Conservation (phyloP, 2,113 vertebrate genomes). For the Nannobrachium achirus region DNA sequence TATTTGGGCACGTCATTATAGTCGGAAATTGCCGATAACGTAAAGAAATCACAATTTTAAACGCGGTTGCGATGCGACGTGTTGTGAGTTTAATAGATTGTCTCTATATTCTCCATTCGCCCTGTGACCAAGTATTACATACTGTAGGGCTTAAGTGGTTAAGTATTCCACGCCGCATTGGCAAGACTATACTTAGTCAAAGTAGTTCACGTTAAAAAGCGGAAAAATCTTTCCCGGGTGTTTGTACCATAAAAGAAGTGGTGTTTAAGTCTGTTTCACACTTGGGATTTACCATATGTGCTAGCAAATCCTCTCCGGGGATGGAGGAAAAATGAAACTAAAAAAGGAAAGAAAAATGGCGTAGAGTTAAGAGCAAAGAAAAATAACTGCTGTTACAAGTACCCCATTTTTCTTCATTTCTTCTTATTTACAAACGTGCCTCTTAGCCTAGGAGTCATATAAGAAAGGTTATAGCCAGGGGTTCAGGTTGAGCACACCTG, state of each 20-base stretch:
- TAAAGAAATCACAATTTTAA: no score
- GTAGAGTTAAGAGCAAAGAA: slow-evolving; percentile 62
- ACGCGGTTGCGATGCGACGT: no score
- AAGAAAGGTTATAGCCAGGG: no score
- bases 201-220: slow-evolving; percentile 62
- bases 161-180: slow-evolving; percentile 61
- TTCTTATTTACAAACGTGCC: slow-evolving; percentile 69
- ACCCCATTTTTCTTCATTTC: slow-evolving; percentile 70
- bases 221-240: slow-evolving; percentile 70
- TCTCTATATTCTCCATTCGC: no score
- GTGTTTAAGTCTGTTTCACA: slow-evolving; percentile 73
- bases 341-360: slow-evolving; percentile 27
- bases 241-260: slow-evolving; percentile 78
- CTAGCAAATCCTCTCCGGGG: slow-evolving; percentile 61
- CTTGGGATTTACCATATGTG: slow-evolving; percentile 74
- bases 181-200: slow-evolving; percentile 69
- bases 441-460: slow-evolving; percentile 70
- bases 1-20: no score
- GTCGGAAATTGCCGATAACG: no score
- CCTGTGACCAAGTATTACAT: no score
- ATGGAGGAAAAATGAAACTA: slow-evolving; percentile 33
- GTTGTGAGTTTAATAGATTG: no score
- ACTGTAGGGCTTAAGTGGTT: no score
- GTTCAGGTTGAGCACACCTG: no score
- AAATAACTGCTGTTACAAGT: slow-evolving; percentile 44